Conservation (phyloP, 2,888 invertebrate genomes). For the Nomada flava region DNA sequence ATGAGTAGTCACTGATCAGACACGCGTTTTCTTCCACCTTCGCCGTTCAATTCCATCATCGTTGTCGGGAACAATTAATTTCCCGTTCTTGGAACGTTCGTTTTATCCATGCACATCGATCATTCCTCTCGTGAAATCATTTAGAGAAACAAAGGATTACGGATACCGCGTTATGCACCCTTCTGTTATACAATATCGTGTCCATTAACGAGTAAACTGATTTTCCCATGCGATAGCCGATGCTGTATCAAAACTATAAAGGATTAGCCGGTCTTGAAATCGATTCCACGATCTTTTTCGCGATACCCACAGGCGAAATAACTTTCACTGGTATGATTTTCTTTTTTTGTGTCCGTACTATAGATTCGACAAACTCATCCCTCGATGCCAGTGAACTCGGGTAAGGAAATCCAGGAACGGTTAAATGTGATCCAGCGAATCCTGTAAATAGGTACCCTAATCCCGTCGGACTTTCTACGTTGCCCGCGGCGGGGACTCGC, state of each 20-base stretch:
- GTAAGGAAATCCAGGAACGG: constrained; percentile 62
- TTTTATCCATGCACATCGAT: constrained; percentile 2
- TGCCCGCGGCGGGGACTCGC: constrained; percentile 65
- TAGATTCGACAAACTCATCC: neutral
- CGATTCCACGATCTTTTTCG: constrained; percentile 19
- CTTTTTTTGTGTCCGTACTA: too few relatives aligned
- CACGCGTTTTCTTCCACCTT: constrained; percentile 3
- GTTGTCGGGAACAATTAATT: constrained; percentile 19
- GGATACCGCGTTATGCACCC: neutral
- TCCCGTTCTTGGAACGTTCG: neutral
- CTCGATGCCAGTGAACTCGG: constrained; percentile 51
- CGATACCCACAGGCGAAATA: constrained; percentile 7
- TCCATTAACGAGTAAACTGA: constrained; percentile 9
- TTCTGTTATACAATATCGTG: neutral
- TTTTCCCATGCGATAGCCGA: constrained; percentile 25
- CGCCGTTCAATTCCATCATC: neutral
- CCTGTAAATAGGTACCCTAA: constrained; percentile 71
- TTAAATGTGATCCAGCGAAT: constrained; percentile 65
- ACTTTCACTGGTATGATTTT: constrained; percentile 44
- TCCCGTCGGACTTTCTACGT: constrained; percentile 72
- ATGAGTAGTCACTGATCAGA: constrained; percentile 38
- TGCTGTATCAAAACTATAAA: neutral
- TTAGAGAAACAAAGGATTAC: constrained; percentile 8
- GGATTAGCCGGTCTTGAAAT: neutral
- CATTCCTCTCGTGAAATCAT: constrained; percentile 7